A percentile compares a stretch with the other conserved stretches of the same genome.
Conservation (phyloP, 2,888 invertebrate species). For the Lordiphosa andalusiaca region DNA sequence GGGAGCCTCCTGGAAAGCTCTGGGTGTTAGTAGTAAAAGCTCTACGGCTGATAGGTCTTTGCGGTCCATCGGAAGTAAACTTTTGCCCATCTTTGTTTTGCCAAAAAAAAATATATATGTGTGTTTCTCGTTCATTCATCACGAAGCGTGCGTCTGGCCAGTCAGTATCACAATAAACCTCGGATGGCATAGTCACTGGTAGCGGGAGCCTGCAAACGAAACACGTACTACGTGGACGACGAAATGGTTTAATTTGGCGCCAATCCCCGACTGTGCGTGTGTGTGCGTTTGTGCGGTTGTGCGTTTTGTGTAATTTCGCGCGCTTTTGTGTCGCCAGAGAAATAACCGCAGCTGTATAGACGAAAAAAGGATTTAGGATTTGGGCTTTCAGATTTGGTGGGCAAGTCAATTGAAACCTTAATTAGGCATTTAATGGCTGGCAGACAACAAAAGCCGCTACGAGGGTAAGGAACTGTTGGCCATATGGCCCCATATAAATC, state of each 20-base stretch:
- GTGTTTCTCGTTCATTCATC: conserved; percentile 63
- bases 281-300: conserved; percentile 13
- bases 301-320: conserved; percentile 57
- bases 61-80: conserved; percentile 51
- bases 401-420: conserved; percentile 56
- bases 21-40: conserved; percentile 56
- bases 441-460: conserved; percentile 58
- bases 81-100: conserved; percentile 48
- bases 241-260: conserved; percentile 56
- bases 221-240: conserved; percentile 29
- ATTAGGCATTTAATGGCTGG: conserved; percentile 60
- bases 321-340: conserved; percentile 63
- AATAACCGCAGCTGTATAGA: conserved; percentile 9
- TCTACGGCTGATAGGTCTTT: conserved; percentile 26
- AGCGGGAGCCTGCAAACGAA: conserved; percentile 29
- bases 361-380: conserved; percentile 33
- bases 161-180: conserved; percentile 65
- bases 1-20: conserved; percentile 38
- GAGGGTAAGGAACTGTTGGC: conserved; percentile 25
- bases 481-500: conserved; percentile 56
- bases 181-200: conserved; percentile 54
- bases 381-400: conserved; percentile 36
- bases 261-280: conserved; percentile 35
- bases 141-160: conserved; percentile 36
- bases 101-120: conserved; percentile 26